phyloP scores from a whole-genome alignment of 2,888 invertebrate species.

The Drosophila multiciliata region DNA sequence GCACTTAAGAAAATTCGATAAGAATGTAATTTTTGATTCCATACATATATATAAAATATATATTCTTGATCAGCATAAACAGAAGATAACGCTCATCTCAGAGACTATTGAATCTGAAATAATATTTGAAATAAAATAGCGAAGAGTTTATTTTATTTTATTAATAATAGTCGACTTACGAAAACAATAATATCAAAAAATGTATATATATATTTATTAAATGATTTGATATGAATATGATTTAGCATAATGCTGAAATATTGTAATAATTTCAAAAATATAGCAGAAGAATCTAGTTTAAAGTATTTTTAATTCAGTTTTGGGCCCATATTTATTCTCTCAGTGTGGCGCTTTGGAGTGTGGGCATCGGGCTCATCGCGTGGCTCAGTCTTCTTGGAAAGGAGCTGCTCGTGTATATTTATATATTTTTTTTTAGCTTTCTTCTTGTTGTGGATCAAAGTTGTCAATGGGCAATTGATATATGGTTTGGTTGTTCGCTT shows the following conservation, averaged over 20 bases:
- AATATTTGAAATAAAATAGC: background rate
- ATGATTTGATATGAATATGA: background rate
- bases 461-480: conserved; percentile 61
- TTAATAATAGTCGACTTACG: background rate
- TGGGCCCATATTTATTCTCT: background rate
- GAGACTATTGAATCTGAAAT: background rate
- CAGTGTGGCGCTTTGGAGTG: conserved; percentile 2
- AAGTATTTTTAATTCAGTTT: background rate
- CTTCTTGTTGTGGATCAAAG: conserved; percentile 22
- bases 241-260: background rate
- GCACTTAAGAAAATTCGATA: conserved; percentile 15
- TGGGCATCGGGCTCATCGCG: background rate
- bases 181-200: background rate
- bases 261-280: background rate
- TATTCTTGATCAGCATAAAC: background rate
- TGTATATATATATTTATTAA: background rate
- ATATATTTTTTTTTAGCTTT: background rate
- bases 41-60: background rate
- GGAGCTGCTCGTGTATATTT: background rate
- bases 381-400: conserved; percentile 1
- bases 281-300: background rate
- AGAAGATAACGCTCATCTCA: background rate
- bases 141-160: background rate
- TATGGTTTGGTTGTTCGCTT: conserved; percentile 44
- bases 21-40: background rate